phyloP scores from a whole-genome alignment of 2,888 invertebrate species.

The Eupithecia vulgata region DNA sequence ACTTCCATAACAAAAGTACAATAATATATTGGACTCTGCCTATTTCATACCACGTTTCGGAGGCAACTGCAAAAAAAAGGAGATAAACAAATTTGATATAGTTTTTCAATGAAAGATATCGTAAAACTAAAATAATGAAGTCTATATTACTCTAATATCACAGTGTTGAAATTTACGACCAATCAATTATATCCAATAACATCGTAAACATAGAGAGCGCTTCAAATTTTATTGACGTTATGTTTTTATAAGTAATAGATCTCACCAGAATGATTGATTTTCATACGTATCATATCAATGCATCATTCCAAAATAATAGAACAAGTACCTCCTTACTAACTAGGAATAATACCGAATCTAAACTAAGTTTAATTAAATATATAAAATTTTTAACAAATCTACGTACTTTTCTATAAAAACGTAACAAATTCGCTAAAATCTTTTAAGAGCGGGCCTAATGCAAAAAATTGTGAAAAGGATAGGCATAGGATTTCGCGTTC shows the following conservation, averaged over 20 bases:
- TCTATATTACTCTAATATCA: conserved; percentile 17
- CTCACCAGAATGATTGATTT: conserved; percentile 46
- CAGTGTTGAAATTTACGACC: conserved; percentile 50
- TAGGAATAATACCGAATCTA: too few species aligned
- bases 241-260: conserved; percentile 45
- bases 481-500: too few species aligned
- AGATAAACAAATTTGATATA: not conserved
- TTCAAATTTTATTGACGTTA: conserved; percentile 49
- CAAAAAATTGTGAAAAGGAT: too few species aligned
- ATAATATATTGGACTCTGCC: not conserved
- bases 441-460: too few species aligned
- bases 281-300: conserved; percentile 5
- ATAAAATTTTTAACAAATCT: not conserved
- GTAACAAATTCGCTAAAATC: too few species aligned
- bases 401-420: not conserved
- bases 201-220: conserved; percentile 46
- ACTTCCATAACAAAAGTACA: not conserved
- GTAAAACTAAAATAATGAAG: conserved; percentile 19
- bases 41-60: not conserved
- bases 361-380: too few species aligned
- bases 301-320: not conserved
- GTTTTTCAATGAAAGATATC: not conserved
- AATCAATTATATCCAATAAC: conserved; percentile 52
- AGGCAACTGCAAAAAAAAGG: not conserved
- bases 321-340: too few species aligned